Conservation (phyloP, 2,888 invertebrate species). For the Cosmopolites sordidus region DNA sequence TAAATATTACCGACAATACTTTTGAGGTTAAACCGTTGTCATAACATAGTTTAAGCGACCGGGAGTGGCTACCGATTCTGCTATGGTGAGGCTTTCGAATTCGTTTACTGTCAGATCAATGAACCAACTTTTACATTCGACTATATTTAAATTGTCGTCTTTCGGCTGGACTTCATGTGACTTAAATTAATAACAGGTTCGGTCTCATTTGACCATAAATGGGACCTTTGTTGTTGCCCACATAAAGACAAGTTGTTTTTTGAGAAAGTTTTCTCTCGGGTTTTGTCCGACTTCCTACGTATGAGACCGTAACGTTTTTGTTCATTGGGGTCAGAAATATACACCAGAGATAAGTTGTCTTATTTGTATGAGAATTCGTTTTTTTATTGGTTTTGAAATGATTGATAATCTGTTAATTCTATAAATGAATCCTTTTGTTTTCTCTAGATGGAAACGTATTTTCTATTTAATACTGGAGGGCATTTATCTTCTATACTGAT, state of each 20-base stretch:
- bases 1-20: too few relatives aligned
- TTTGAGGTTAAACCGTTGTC: neutral
- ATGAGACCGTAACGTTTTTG: too few relatives aligned
- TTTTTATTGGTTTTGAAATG: too few relatives aligned
- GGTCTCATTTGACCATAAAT: conserved; percentile 5
- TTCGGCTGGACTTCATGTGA: neutral
- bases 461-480: too few relatives aligned
- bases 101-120: neutral
- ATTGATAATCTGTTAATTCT: too few relatives aligned
- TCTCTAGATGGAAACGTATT: too few relatives aligned
- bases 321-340: too few relatives aligned
- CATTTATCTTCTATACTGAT: too few relatives aligned
- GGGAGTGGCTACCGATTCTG: neutral
- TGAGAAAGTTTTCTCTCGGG: neutral
- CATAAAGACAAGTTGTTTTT: neutral
- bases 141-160: neutral
- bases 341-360: too few relatives aligned
- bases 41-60: neutral
- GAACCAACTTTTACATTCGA: neutral
- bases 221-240: conserved; percentile 1
- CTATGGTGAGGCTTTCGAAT: neutral
- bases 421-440: too few relatives aligned
- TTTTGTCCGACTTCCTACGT: conserved; percentile 1
- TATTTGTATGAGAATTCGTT: too few relatives aligned
- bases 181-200: neutral